phyloP scores from a whole-genome alignment of 2,797 vertebrate species.

The Rhinogobio ventralis region DNA sequence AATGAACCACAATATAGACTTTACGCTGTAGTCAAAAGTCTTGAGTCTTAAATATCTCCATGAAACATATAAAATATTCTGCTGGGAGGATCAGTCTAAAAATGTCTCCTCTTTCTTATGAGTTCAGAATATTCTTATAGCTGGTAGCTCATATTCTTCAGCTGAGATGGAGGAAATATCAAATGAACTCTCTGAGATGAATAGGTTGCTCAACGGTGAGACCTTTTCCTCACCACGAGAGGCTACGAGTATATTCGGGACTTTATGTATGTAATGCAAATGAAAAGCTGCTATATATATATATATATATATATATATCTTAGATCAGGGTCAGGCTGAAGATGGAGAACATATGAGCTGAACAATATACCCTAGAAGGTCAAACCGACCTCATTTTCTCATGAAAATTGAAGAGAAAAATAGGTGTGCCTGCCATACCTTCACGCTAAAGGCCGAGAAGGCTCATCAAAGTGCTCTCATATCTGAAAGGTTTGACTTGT shows the following conservation, averaged over 20 bases:
- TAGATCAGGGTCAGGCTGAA: not conserved
- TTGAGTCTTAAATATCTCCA: not conserved
- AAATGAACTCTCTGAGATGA: conserved; percentile 9
- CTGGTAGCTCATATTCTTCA: not conserved
- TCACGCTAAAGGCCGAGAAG: conserved; percentile 5
- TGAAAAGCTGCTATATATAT: not conserved
- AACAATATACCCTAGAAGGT: conserved; percentile 28
- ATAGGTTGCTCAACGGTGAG: not conserved
- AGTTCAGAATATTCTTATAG: not conserved
- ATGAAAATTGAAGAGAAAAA: conserved; percentile 6
- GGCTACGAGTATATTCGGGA: rapidly evolving
- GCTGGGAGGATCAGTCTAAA: not conserved
- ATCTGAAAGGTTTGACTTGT: conserved; percentile 14
- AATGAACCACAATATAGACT: not conserved
- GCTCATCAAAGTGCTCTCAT: conserved; percentile 23
- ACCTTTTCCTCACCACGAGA: not conserved
- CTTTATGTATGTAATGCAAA: not conserved
- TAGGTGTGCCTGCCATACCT: not conserved
- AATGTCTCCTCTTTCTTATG: not conserved
- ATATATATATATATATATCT: not conserved
- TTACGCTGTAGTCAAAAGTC: not conserved
- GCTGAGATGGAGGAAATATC: not conserved
- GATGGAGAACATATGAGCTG: not conserved
- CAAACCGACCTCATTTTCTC: conserved; percentile 32
- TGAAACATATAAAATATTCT: not conserved